Percentiles rank a stretch among this genome's conserved stretches.
phyloP scores from a whole-genome alignment of 2,888 invertebrate species.

The Drosophila demipolita region DNA sequence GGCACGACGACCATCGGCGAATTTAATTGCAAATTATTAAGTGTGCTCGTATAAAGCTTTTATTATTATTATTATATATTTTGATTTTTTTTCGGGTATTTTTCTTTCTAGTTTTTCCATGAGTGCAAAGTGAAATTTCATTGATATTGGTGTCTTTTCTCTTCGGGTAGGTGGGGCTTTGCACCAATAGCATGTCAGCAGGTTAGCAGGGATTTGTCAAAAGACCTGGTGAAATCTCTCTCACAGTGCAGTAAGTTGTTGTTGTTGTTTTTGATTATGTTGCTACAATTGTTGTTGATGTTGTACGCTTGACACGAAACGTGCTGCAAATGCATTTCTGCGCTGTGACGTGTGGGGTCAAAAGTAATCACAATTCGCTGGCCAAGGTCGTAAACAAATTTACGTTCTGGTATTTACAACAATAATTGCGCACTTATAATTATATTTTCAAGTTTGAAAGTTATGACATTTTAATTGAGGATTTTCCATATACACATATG shows the following conservation, averaged over 20 bases:
- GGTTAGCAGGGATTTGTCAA: slow-evolving; percentile 79
- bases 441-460: not conserved
- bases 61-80: slow-evolving; percentile 49
- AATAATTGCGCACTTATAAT: slow-evolving; percentile 23
- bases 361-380: slow-evolving; percentile 45
- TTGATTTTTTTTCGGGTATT: slow-evolving; percentile 18
- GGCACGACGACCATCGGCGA: slow-evolving; percentile 39
- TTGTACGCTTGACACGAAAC: slow-evolving; percentile 29
- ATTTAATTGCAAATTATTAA: slow-evolving; percentile 74
- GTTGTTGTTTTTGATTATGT: slow-evolving; percentile 10
- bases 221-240: slow-evolving; percentile 66
- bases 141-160: slow-evolving; percentile 25
- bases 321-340: slow-evolving; percentile 49
- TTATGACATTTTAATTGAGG: not conserved
- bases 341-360: slow-evolving; percentile 23
- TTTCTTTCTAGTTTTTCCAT: slow-evolving; percentile 59
- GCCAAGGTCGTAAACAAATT: slow-evolving; percentile 49
- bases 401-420: slow-evolving; percentile 53
- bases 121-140: slow-evolving; percentile 72
- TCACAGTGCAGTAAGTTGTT: slow-evolving; percentile 19
- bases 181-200: slow-evolving; percentile 69
- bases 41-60: slow-evolving; percentile 52
- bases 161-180: slow-evolving; percentile 36
- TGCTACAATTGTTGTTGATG: slow-evolving; percentile 2
- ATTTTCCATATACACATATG: not conserved